Evolutionary conservation across 2,888 invertebrate species (phyloP), one percentile per base, ranked within the genome.

Genomic region (Idaea dimidiata): DNA sequence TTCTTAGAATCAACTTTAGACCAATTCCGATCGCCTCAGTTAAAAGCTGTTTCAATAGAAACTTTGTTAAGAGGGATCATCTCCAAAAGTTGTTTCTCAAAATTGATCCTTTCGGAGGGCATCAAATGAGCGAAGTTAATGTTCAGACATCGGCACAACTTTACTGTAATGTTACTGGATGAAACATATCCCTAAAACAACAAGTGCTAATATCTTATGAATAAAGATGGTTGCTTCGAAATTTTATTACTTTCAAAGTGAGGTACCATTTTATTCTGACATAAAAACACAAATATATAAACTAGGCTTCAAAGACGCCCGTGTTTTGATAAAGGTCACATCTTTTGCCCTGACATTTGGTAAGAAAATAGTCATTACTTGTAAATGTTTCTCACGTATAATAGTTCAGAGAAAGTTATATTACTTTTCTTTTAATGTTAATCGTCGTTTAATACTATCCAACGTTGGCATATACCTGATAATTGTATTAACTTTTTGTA

Each of bases 71-170:
- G 66, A 63, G 60, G 60, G 62, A 62, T 66, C 62, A 76, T 73
- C 72, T 75, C 72, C 74, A 79, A 78, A 80, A 81, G 75, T 79
- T 79, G 72, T 78, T 80, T 76, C 71, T 66, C 70, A 72, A 78
- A 79, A 80, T 77, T 72, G 70, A 71, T 72, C 72, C 71, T 74
- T 64, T 70, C 70, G 64, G 67, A 74, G 67, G 68, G 71, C 72
- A 72, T 78, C 69, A 77, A 80, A 79, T 77, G 77, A 75, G 73
- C 72, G 73, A 83, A 81, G 79, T 81, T 81, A 75, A 62, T 69
- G 68, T 65, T 72, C 69, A 68, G 72, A 76, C 69, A 58, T 65
- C 66, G 59, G 63, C 66, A 68, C 61, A 71, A 56, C 18, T 17
- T 17, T 43, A 43, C 43, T 32, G n/a, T n/a, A n/a, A n/a, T n/a